Evolutionary conservation across 2,888 invertebrate species (phyloP).

Genomic region (Tinea trinotella): DNA sequence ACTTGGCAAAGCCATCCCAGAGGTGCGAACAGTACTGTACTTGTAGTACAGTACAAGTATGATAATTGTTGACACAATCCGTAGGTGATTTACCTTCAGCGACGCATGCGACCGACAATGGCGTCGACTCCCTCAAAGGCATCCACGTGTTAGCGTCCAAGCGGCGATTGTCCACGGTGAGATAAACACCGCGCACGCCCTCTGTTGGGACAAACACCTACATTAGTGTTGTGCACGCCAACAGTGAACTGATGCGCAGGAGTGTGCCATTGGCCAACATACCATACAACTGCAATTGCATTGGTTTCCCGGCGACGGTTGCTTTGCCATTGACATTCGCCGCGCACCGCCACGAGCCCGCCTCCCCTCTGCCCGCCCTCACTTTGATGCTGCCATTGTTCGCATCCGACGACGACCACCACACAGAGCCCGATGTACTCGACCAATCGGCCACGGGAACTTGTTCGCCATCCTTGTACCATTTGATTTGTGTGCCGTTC

Average conservation of each 20-base stretch:
- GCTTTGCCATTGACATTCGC: slow-evolving; percentile 76
- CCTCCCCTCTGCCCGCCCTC: slow-evolving; percentile 70
- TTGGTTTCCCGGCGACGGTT: slow-evolving; percentile 75
- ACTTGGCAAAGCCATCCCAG: too few species aligned
- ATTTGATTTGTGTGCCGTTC: slow-evolving; percentile 46
- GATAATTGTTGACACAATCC: too few species aligned
- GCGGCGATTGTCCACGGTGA: slow-evolving; percentile 88
- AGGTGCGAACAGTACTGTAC: too few species aligned
- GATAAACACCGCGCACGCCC: slow-evolving; percentile 86
- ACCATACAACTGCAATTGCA: slow-evolving; percentile 78
- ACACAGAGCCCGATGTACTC: slow-evolving; percentile 39
- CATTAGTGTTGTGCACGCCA: too few species aligned
- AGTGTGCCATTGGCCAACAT: slow-evolving; percentile 75
- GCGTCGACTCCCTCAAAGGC: slow-evolving; percentile 88
- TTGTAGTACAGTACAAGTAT: too few species aligned
- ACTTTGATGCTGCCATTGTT: slow-evolving; percentile 42
- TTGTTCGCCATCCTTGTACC: slow-evolving; percentile 62
- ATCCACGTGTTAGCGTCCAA: slow-evolving; percentile 90
- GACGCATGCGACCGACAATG: slow-evolving; percentile 86
- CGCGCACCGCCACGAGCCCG: slow-evolving; percentile 81
- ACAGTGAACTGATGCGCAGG: slow-evolving; percentile 72
- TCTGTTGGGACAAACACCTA: slow-evolving; percentile 71
- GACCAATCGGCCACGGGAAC: slow-evolving; percentile 20
- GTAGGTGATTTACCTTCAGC: slow-evolving; percentile 79
- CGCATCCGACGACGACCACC: slow-evolving; percentile 35